Evolutionary conservation across 2,888 invertebrate species (phyloP).

Genomic region (Microctonus brassicae): DNA sequence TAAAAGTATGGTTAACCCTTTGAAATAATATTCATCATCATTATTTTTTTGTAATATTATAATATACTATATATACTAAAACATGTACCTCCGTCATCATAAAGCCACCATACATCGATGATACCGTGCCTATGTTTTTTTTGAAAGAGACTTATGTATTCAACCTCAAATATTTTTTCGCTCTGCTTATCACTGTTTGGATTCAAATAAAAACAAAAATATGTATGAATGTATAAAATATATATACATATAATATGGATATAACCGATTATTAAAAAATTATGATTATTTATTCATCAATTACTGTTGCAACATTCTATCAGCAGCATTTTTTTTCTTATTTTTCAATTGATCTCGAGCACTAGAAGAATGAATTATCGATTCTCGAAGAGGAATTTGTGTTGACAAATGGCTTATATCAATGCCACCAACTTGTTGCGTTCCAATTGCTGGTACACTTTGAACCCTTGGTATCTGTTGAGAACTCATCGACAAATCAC

Average conservation of each 20-base stretch:
- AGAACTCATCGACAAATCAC: slow-evolving; percentile 64
- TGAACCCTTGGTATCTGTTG: slow-evolving; percentile 61
- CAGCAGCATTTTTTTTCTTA: slow-evolving; percentile 60
- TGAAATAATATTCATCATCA: slow-evolving; percentile 28
- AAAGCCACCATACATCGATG: slow-evolving; percentile 97
- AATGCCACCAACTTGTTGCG: slow-evolving; percentile 44
- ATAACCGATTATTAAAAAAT: slow-evolving; percentile 23
- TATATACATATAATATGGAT: neutral
- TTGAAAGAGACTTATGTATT: slow-evolving; percentile 82
- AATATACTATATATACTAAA: neutral
- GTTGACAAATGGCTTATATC: slow-evolving; percentile 47
- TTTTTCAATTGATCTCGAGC: slow-evolving; percentile 60
- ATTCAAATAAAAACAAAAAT: neutral
- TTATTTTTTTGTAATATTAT: neutral
- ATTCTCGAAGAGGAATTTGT: slow-evolving; percentile 52
- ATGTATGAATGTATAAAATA: neutral
- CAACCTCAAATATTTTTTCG: slow-evolving; percentile 66
- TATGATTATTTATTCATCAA: neutral
- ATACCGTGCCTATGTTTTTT: slow-evolving; percentile 84
- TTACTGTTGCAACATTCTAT: slow-evolving; percentile 60
- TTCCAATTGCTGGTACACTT: slow-evolving; percentile 63
- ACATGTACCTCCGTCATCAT: slow-evolving; percentile 84
- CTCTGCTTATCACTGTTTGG: slow-evolving; percentile 56
- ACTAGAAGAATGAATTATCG: slow-evolving; percentile 57
- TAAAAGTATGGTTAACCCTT: slow-evolving; percentile 82